These are phyloP conservation scores for Pteropus rufus DNA, from an alignment of 2,797 vertebrate species.

Conservation along the genomic window DNA sequence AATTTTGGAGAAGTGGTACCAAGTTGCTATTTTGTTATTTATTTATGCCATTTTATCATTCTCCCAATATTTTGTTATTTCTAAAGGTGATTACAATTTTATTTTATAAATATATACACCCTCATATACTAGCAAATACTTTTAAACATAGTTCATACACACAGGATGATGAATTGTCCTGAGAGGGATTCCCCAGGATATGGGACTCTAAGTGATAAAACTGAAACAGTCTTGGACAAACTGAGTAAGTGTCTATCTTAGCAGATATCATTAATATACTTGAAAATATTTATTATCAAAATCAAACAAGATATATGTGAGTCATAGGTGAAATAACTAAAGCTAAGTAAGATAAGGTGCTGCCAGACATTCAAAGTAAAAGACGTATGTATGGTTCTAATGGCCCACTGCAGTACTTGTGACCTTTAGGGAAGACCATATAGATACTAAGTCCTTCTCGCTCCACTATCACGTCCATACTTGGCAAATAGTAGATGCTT, in stretches of 20 bases:
- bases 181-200: not conserved
- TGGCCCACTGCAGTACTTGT: not conserved
- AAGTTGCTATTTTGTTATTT: not conserved
- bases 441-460: not conserved
- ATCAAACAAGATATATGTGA: not conserved
- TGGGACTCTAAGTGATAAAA: not conserved
- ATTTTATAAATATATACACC: not conserved
- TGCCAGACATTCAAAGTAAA: not conserved
- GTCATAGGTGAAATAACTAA: not conserved
- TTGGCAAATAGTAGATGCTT: not conserved
- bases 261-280: not conserved
- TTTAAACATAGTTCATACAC: not conserved
- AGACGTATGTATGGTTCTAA: not conserved
- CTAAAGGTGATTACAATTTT: not conserved
- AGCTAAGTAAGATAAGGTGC: not conserved
- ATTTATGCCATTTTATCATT: not conserved
- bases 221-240: not conserved
- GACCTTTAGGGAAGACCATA: not conserved
- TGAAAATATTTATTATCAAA: not conserved
- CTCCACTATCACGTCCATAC: not conserved
- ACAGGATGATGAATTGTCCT: not conserved
- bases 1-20: not conserved
- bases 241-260: not conserved
- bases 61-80: not conserved
- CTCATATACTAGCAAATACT: not conserved